Evolutionary conservation across 2,888 invertebrate genomes (phyloP).

Genomic region (Drosophila tripunctata): DNA sequence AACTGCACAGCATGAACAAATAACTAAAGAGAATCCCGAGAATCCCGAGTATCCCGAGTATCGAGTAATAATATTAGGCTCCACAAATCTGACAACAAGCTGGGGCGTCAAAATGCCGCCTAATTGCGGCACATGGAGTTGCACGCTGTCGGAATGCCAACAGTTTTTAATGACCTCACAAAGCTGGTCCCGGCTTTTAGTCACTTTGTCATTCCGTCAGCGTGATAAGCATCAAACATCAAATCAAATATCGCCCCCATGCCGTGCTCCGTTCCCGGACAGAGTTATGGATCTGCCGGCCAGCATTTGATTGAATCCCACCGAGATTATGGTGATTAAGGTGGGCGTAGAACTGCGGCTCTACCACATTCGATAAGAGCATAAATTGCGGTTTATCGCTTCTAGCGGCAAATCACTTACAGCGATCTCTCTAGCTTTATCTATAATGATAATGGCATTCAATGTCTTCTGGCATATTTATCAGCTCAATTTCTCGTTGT

Average conservation of each 20-base stretch:
- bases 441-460: slow-evolving; percentile 31
- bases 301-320: slow-evolving; percentile 41
- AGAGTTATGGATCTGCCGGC: slow-evolving; percentile 32
- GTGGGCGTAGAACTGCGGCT: slow-evolving; percentile 57
- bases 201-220: slow-evolving; percentile 71
- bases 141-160: slow-evolving; percentile 31
- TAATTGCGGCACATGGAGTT: slow-evolving; percentile 63
- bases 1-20: slow-evolving; percentile 78
- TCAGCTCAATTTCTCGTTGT: not conserved
- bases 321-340: not conserved
- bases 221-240: slow-evolving; percentile 59
- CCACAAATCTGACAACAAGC: slow-evolving; percentile 58
- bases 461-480: slow-evolving; percentile 21
- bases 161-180: slow-evolving; percentile 44
- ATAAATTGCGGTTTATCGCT: slow-evolving; percentile 70
- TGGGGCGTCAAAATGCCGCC: slow-evolving; percentile 73
- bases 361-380: slow-evolving; percentile 51
- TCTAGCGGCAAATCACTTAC: slow-evolving; percentile 17
- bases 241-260: slow-evolving; percentile 44
- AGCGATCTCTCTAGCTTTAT: slow-evolving; percentile 19
- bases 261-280: slow-evolving; percentile 14
- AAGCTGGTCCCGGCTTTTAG: slow-evolving; percentile 6
- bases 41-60: no score
- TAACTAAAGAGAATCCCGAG: slow-evolving; percentile 28
- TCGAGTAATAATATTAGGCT: slow-evolving; percentile 31